A percentile compares a stretch with the other conserved stretches of the same genome.
phyloP scores from a whole-genome alignment of 2,888 invertebrate species.

The Crocallis elinguaria region DNA sequence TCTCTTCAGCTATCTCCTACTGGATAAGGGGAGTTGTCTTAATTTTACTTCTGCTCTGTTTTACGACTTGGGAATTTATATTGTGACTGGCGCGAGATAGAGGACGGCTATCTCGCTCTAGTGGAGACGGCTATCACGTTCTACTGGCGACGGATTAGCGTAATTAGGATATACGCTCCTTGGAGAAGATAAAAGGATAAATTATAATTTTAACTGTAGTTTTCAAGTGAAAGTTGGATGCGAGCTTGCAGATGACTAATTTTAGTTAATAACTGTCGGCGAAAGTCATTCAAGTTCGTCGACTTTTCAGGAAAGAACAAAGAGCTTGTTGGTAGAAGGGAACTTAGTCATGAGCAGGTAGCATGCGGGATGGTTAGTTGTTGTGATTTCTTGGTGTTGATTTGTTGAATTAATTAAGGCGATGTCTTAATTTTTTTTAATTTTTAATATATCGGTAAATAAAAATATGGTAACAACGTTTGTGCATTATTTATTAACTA shows the following conservation, averaged over 20 bases:
- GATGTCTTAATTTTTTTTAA: no score
- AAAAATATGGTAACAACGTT: no score
- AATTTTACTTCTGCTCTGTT: conserved; percentile 48
- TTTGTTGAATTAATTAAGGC: no score
- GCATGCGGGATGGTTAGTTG: no score
- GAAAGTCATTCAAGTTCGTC: background rate
- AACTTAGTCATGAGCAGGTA: no score
- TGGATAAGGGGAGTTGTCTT: conserved; percentile 38
- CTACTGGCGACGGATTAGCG: conserved; percentile 22
- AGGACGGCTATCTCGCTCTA: conserved; percentile 26
- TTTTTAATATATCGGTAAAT: no score
- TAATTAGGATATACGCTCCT: conserved; percentile 22
- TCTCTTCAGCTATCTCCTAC: conserved; percentile 17
- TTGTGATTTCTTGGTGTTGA: no score
- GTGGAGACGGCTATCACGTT: no score
- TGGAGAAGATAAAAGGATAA: conserved; percentile 17
- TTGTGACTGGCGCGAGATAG: conserved; percentile 11
- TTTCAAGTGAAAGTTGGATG: conserved; percentile 9
- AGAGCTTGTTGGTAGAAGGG: no score
- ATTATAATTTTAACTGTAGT: conserved; percentile 11
- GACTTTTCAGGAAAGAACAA: no score
- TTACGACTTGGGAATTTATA: conserved; percentile 46
- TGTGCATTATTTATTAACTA: no score
- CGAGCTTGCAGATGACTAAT: background rate
- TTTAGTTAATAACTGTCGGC: background rate